Evolutionary conservation across 2,888 invertebrate genomes (phyloP), one percentile per base, ranked within the genome.

Genomic region (Leucophenga montana): DNA sequence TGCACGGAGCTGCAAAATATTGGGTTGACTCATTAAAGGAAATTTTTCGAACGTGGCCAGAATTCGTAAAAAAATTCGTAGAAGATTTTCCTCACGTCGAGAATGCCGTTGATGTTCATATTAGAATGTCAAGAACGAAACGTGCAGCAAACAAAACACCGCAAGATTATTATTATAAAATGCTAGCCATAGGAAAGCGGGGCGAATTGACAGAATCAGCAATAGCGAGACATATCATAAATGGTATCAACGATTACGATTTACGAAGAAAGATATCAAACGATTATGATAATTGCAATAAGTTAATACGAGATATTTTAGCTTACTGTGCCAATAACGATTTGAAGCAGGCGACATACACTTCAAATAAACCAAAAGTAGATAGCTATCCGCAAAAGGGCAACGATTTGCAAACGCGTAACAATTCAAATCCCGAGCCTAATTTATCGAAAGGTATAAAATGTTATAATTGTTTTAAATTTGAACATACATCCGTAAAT

Each of bases 41-140:
- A 18, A 18, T 59, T 33, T 59, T 59, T 16, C 39, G 2, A 33
- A 16, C 67, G 11, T 70, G 67, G 71, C 18, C 39, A 62, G 67
- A 68, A 48, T 71, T 71, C 22, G 67, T 57, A 6, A 9, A 11
- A 5, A 68, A 64, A 67, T 71, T 73, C 33, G 1, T 50, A 1
- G 0, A 39, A n/a, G 57, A 66, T 53, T 71, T 73, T 39, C 71
- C 68, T 14, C 67, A 46, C 22, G 50, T n/a, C 31, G 67, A 70
- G 33, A 73, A 73, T 62, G 54, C 64, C n/a, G 71, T 67, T 4
- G 68, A 70, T 22, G 50, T 67, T 11, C 69, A 71, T 22, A 70
- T 72, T 22, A 67, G 69, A 39, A 72, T 72, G 67, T 66, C 69
- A 13, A 61, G 44, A 11, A 67, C 68, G 20, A 59, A 64, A 53